Conservation (phyloP, 2,113 vertebrate genomes). For the Nothocercus nigrocapillus region DNA sequence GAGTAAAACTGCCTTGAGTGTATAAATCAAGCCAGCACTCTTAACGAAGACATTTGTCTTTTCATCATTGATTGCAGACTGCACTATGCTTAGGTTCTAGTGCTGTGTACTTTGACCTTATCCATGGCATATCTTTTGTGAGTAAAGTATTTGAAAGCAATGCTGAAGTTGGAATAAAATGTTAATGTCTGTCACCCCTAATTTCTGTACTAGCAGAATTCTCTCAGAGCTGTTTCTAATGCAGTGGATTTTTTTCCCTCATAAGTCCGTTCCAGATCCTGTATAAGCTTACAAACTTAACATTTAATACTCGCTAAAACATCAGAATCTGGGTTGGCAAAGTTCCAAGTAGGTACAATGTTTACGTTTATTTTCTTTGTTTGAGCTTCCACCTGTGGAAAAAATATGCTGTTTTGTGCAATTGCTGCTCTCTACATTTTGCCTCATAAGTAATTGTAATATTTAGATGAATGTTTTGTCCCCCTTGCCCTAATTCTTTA, state of each 20-base stretch:
- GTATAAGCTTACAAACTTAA: not conserved
- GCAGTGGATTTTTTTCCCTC: not conserved
- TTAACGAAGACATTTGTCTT: not conserved
- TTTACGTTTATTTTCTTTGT: not conserved
- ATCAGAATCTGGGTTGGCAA: not conserved
- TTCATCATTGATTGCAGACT: rapidly evolving
- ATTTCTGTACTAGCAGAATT: not conserved
- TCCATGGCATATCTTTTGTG: not conserved
- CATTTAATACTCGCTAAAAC: not conserved
- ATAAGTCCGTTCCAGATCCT: not conserved
- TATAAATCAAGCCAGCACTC: not conserved
- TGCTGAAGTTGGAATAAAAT: not conserved
- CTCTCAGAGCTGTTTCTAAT: not conserved
- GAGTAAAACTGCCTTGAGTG: not conserved
- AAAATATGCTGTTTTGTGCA: not conserved
- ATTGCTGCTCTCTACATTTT: not conserved
- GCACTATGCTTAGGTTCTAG: not conserved
- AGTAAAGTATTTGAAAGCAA: not conserved
- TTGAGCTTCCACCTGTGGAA: not conserved
- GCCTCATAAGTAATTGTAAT: not conserved
- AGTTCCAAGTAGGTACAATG: not conserved
- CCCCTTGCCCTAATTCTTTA: not conserved
- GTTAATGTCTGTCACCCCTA: not conserved
- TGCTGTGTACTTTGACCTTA: not conserved
- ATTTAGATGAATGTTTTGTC: not conserved